These are phyloP conservation scores for Myathropa florea DNA, from an alignment of 2,888 invertebrate genomes.

Conservation along the genomic window DNA sequence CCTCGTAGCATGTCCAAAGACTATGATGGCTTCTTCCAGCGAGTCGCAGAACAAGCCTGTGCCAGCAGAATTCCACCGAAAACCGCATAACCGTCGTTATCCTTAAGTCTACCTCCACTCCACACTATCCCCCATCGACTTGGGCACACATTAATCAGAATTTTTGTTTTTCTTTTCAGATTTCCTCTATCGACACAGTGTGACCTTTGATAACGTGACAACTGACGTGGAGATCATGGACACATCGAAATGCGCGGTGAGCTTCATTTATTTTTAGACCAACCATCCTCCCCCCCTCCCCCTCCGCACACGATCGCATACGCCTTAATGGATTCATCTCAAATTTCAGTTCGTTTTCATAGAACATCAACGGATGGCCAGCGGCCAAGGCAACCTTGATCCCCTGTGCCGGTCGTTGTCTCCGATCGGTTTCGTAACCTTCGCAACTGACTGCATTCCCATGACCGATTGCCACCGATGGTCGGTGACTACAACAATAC, in stretches of 20 bases:
- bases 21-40: too few relatives aligned
- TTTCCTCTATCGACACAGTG: conserved; percentile 89
- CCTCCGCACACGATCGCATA: not conserved
- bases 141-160: not conserved
- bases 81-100: too few relatives aligned
- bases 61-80: too few relatives aligned
- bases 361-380: not conserved
- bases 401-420: conserved; percentile 5
- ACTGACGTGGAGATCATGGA: conserved; percentile 91
- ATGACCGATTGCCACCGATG: conserved; percentile 55
- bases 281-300: not conserved
- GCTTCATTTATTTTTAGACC: conserved; percentile 76
- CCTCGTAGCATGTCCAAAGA: too few relatives aligned
- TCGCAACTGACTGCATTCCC: conserved; percentile 50
- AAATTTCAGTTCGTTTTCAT: conserved; percentile 36
- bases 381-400: conserved; percentile 42
- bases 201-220: conserved; percentile 88
- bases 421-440: conserved; percentile 39
- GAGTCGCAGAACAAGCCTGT: too few relatives aligned
- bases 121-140: not conserved
- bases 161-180: conserved; percentile 80
- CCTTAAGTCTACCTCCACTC: not conserved
- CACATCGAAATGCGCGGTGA: conserved; percentile 90
- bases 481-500: not conserved
- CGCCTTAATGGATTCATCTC: conserved; percentile 27